phyloP scores from a whole-genome alignment of 1,140 invertebrate species.

The Galendromus occidentalis region DNA sequence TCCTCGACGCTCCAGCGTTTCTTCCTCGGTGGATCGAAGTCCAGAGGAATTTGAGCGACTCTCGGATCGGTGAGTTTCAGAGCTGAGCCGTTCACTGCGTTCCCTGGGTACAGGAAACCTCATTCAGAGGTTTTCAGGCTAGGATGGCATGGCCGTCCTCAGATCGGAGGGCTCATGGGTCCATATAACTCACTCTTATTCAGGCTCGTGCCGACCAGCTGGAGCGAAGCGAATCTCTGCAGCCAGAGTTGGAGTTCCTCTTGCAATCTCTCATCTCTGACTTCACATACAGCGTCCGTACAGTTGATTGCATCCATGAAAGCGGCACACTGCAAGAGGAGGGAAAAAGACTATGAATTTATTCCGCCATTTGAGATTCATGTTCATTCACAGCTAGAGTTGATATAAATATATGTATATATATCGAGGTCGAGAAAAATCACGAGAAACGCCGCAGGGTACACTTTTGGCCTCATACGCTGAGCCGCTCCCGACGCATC shows the following conservation, averaged over 20 bases:
- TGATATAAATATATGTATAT: neutral
- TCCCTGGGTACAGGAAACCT: too few species aligned
- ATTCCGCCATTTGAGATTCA: neutral
- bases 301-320: constrained; percentile 1
- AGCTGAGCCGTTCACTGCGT: too few species aligned
- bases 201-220: neutral
- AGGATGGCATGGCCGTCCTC: too few species aligned
- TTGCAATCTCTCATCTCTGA: neutral
- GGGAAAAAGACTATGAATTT: neutral
- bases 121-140: too few species aligned
- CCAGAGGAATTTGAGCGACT: neutral
- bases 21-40: neutral
- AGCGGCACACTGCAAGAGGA: neutral
- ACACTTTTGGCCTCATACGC: neutral
- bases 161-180: too few species aligned
- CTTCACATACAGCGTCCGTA: neutral
- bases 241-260: neutral
- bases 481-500: neutral
- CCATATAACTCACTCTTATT: neutral
- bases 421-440: neutral
- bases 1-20: constrained; percentile 3
- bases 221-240: neutral
- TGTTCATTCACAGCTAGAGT: neutral
- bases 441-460: neutral
- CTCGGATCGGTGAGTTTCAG: neutral